Conservation (phyloP, 2,797 vertebrate genomes). For the Enteromius fasciolatus region DNA sequence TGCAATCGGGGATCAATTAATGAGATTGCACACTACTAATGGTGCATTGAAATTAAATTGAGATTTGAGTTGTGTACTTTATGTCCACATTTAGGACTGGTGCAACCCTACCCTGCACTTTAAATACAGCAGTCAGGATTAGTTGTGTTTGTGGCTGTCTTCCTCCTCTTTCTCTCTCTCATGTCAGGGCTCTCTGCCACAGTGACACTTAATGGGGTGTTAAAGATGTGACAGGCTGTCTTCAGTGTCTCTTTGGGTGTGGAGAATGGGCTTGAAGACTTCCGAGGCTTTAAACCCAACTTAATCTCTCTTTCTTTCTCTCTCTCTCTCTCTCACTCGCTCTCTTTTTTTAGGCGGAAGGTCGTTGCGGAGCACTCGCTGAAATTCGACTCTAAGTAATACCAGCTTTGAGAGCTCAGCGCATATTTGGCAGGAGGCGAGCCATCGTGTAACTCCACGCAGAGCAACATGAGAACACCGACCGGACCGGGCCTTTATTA, state of each 20-base stretch:
- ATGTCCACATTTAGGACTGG: neutral
- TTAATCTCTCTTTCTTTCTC: conserved; percentile 34
- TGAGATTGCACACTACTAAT: neutral
- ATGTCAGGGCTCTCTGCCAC: conserved; percentile 13
- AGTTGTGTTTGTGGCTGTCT: conserved; percentile 7
- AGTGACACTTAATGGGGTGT: conserved; percentile 38
- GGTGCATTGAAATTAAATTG: neutral
- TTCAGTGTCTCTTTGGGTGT: conserved; percentile 30
- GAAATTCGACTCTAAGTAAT: conserved; percentile 64
- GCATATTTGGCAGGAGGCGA: conserved; percentile 60
- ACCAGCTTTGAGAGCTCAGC: conserved; percentile 58
- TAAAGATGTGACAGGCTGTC: conserved; percentile 50
- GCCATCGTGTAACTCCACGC: conserved; percentile 32
- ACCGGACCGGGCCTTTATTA: conserved; percentile 29
- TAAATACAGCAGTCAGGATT: conserved; percentile 19
- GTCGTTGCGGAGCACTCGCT: conserved; percentile 43
- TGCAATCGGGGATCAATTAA: neutral
- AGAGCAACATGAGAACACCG: conserved; percentile 51
- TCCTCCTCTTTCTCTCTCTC: conserved; percentile 2
- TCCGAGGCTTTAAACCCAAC: conserved; percentile 39
- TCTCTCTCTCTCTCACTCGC: conserved; percentile 7
- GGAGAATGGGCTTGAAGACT: conserved; percentile 30
- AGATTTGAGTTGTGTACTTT: neutral
- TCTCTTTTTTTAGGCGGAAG: conserved; percentile 39
- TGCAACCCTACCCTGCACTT: conserved; percentile 5